Evolutionary conservation across 2,888 invertebrate genomes (phyloP), one percentile per base, ranked within the genome.

Genomic region (Cryptocheilus praepositus): DNA sequence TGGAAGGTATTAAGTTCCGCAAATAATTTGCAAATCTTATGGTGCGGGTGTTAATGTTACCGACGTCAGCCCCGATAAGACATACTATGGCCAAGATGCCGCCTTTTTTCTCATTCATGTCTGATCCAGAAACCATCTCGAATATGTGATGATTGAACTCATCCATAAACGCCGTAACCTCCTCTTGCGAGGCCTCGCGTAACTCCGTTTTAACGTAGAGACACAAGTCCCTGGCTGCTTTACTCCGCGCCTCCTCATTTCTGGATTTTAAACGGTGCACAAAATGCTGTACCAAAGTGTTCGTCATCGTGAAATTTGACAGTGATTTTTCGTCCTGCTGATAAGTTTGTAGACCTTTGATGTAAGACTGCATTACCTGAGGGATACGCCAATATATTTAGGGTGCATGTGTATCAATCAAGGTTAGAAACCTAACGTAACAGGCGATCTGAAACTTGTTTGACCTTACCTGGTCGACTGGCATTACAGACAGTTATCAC

Each of bases 41-140:
- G 67, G 96, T 96, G 68, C 97, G 91, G 0, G 96, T 96, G 81
- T 95, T 95, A 63, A 96, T 95, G 81, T 97, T 97, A 19, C 97
- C 96, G 70, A 97, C 95, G 89, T 98, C 98, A 5, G 97, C 96
- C 65, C 96, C 96, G 78, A 98, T 96, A 7, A 99, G 92, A 84
- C 97, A 97, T 79, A 97, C 97, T 83, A 98, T 98, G 7, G 98
- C 98, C 64, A 98, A 89, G 73, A 98, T 97, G 62, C 97, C 98
- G 67, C 98, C 98, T 89, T 98, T 98, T 85, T 96, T 96, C 88
- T 98, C 98, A 89, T 96, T 95, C 44, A 95, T 93, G 88, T 98
- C 98, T 54, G 94, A 93, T 80, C 96, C 96, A 15, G 96, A 96
- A 2, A 98, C 96, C 98, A 98, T 97, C 88, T 97, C 96, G 88